Percentiles rank a stretch among this genome's conserved stretches.
Evolutionary conservation across 1,140 invertebrate genomes (phyloP).

Genomic region (Drusus annulatus): DNA sequence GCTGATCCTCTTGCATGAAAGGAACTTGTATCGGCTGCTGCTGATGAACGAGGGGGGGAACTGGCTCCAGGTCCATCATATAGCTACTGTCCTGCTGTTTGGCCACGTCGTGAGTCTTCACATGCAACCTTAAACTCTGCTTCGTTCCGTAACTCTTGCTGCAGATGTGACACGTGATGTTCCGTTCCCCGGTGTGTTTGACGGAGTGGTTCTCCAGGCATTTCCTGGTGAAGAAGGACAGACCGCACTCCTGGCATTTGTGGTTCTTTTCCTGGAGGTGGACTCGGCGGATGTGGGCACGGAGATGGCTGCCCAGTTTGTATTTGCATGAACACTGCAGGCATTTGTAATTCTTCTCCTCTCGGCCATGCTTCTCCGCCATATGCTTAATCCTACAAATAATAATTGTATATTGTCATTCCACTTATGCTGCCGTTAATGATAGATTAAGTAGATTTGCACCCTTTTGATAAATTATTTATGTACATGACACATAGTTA

Average conservation of each 20-base stretch:
- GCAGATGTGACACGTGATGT: slow-evolving; percentile 71
- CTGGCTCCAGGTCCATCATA: neutral
- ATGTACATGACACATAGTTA: too few species aligned
- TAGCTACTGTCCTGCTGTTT: slow-evolving; percentile 9
- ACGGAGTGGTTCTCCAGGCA: slow-evolving; percentile 69
- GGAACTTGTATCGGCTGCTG: neutral
- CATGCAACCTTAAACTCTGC: slow-evolving; percentile 80
- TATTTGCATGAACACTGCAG: slow-evolving; percentile 64
- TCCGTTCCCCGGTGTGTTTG: slow-evolving; percentile 70
- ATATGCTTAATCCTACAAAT: slow-evolving; percentile 37
- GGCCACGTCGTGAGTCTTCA: slow-evolving; percentile 77
- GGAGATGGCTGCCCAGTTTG: slow-evolving; percentile 63
- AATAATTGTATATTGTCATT: neutral
- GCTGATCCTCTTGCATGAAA: neutral
- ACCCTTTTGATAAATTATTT: too few species aligned
- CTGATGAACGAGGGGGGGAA: too few species aligned
- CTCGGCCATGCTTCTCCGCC: slow-evolving; percentile 62
- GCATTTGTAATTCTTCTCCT: slow-evolving; percentile 61
- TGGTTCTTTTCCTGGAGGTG: slow-evolving; percentile 65
- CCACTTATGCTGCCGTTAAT: too few species aligned
- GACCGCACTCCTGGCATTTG: slow-evolving; percentile 65
- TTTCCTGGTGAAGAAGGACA: slow-evolving; percentile 63
- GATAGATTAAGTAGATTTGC: too few species aligned
- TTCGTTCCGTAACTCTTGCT: slow-evolving; percentile 64
- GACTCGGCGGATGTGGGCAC: slow-evolving; percentile 63